These are phyloP conservation scores for Columba janthina DNA, from an alignment of 2,113 vertebrate species.

Conservation along the genomic window DNA sequence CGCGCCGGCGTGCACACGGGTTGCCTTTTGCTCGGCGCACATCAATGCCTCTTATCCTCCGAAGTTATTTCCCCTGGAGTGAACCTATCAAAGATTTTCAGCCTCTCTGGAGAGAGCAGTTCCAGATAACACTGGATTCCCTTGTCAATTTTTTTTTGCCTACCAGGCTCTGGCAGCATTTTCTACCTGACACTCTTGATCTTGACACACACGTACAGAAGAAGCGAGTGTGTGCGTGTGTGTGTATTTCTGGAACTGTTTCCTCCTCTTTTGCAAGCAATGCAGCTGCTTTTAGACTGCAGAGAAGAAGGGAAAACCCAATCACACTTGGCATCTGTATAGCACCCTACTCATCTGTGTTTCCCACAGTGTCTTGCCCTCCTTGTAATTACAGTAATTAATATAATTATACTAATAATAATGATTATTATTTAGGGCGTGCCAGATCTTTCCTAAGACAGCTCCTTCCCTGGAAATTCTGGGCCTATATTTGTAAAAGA, in stretches of 20 bases:
- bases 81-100: slow-evolving; percentile 58
- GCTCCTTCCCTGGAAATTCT: slow-evolving; percentile 22
- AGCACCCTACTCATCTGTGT: slow-evolving; percentile 29
- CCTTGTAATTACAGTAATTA: slow-evolving; percentile 52
- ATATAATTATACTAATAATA: slow-evolving; percentile 44
- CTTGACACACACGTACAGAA: background rate
- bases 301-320: background rate
- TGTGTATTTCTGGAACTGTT: background rate
- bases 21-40: background rate
- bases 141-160: slow-evolving; percentile 47
- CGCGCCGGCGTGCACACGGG: background rate
- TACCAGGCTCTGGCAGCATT: background rate
- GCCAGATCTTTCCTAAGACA: background rate
- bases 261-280: background rate
- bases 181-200: background rate
- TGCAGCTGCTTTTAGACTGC: background rate
- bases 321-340: background rate
- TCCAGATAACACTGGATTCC: slow-evolving; percentile 23
- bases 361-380: slow-evolving; percentile 47
- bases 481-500: background rate
- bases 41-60: slow-evolving; percentile 39
- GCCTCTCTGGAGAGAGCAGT: slow-evolving; percentile 50
- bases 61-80: slow-evolving; percentile 43
- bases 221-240: rapidly evolving
- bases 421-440: slow-evolving; percentile 46